These are phyloP conservation scores for Agrotis clavis DNA, from an alignment of 2,888 invertebrate species.

Conservation along the genomic window DNA sequence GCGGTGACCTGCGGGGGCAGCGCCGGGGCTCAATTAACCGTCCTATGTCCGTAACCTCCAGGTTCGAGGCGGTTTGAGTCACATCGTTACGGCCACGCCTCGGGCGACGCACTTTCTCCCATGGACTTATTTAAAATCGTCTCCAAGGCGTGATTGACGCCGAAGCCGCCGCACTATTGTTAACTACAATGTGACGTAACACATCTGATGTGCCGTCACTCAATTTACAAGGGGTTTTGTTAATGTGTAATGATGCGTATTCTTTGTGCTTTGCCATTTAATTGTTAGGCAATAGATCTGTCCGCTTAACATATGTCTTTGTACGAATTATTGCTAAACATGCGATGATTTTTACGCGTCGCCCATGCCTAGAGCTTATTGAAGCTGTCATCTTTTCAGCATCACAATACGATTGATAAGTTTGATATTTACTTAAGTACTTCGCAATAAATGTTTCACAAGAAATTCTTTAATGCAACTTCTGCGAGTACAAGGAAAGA, in stretches of 20 bases:
- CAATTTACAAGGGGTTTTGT: slow-evolving; percentile 86
- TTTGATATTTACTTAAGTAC: slow-evolving; percentile 49
- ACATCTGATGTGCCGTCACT: slow-evolving; percentile 87
- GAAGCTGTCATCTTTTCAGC: slow-evolving; percentile 63
- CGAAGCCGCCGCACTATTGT: slow-evolving; percentile 83
- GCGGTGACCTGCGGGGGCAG: slow-evolving; percentile 75
- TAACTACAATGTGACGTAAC: slow-evolving; percentile 83
- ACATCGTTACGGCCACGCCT: slow-evolving; percentile 66
- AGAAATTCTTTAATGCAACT: slow-evolving; percentile 25
- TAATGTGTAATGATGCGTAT: slow-evolving; percentile 89
- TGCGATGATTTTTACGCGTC: slow-evolving; percentile 70
- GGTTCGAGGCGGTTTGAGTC: slow-evolving; percentile 37
- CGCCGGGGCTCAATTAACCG: slow-evolving; percentile 78
- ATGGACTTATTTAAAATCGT: slow-evolving; percentile 89
- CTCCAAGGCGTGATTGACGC: slow-evolving; percentile 88
- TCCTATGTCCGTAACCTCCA: slow-evolving; percentile 63
- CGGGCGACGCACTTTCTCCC: slow-evolving; percentile 86
- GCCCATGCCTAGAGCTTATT: slow-evolving; percentile 66
- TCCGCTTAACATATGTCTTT: slow-evolving; percentile 82
- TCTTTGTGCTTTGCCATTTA: slow-evolving; percentile 88
- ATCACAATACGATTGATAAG: slow-evolving; percentile 57
- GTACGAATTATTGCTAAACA: slow-evolving; percentile 79
- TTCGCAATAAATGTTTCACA: slow-evolving; percentile 45
- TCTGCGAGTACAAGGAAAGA: slow-evolving; percentile 15
- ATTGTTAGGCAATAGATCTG: slow-evolving; percentile 86